Evolutionary conservation across 2,113 vertebrate species (phyloP).

Genomic region (Neoarius graeffei): DNA sequence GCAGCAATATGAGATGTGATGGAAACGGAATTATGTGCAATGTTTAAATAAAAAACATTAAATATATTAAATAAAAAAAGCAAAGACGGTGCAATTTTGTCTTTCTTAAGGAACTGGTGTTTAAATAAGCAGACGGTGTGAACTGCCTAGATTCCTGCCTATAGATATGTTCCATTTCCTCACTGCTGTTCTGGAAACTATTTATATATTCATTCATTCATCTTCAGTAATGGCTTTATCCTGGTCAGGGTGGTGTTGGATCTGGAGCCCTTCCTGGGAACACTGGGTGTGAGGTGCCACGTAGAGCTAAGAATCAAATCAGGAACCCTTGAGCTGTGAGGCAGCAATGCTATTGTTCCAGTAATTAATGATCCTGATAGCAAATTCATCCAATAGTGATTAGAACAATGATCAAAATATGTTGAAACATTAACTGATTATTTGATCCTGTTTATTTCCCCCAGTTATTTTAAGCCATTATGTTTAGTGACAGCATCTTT

Average conservation of each 20-base stretch:
- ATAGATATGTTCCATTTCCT: not conserved
- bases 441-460: not conserved
- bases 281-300: not conserved
- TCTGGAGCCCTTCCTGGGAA: not conserved
- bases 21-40: constrained; percentile 81
- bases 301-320: not conserved
- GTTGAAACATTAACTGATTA: not conserved
- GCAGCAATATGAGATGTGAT: constrained; percentile 83
- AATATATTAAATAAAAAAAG: constrained; percentile 81
- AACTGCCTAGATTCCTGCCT: not conserved
- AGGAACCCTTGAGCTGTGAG: not conserved
- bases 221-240: not conserved
- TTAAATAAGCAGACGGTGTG: not conserved
- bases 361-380: not conserved
- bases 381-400: not conserved
- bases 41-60: constrained; percentile 76
- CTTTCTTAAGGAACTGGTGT: constrained; percentile 25
- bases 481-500: not conserved
- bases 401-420: not conserved
- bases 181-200: not conserved
- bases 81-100: constrained; percentile 56
- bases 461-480: not conserved
- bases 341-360: not conserved
- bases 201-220: not conserved
- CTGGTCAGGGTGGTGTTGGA: not conserved